Percentiles rank a stretch among this genome's conserved stretches.
Conservation (phyloP, 2,113 vertebrate genomes). For the Nesoenas mayeri region DNA sequence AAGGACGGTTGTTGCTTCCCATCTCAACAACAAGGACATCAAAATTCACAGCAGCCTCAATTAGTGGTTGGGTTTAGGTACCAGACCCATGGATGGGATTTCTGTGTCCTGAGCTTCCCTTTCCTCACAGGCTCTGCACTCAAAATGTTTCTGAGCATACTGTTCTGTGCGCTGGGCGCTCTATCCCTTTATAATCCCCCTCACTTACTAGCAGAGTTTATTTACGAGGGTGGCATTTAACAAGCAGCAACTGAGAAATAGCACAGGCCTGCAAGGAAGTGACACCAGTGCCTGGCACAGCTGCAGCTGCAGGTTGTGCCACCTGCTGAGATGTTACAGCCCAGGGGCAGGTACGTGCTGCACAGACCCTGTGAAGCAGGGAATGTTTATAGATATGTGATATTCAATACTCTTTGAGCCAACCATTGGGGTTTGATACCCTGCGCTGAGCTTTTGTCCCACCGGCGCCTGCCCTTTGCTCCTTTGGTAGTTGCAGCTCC, state of each 20-base stretch:
- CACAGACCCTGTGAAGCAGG: no score
- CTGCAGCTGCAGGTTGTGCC: neutral
- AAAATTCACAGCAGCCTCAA: neutral
- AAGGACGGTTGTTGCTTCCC: neutral
- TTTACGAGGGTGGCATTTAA: neutral
- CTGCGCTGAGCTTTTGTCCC: no score
- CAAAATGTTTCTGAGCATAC: neutral
- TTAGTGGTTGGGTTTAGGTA: accelerated
- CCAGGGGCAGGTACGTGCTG: no score
- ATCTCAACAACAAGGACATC: neutral
- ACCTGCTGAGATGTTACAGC: no score
- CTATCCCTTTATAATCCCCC: neutral
- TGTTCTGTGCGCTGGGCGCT: neutral
- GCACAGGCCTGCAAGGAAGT: neutral
- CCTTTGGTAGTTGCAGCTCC: no score
- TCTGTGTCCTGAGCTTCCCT: accelerated
- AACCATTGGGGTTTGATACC: no score
- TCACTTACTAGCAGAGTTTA: neutral
- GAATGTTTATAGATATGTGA: no score
- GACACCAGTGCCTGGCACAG: accelerated
- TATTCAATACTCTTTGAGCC: no score
- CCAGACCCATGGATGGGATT: neutral
- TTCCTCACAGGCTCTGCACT: neutral
- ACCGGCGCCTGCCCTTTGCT: no score
- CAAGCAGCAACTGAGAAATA: neutral